Evolutionary conservation across 2,888 invertebrate genomes (phyloP).

Genomic region (Oligia strigilis): DNA sequence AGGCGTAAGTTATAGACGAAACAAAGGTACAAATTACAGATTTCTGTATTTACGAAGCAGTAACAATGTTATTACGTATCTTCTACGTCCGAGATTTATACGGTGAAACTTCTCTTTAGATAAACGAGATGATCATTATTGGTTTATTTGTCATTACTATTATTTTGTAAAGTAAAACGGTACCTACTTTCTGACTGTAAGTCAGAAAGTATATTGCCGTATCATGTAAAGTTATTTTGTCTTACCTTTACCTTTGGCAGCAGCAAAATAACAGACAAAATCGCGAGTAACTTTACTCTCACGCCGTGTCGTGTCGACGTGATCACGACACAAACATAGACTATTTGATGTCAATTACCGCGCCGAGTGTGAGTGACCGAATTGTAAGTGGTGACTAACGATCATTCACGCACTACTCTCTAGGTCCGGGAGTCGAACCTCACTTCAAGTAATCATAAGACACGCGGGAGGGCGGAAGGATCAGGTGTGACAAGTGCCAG

Average conservation of each 20-base stretch:
- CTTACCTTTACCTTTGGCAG: not conserved
- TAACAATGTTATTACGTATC: not conserved
- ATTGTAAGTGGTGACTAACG: slow-evolving; percentile 30
- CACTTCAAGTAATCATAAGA: slow-evolving; percentile 36
- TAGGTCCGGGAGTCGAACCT: slow-evolving; percentile 19
- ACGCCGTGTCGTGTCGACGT: slow-evolving; percentile 4
- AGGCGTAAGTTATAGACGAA: slow-evolving; percentile 4
- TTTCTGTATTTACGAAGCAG: not conserved
- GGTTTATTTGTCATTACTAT: not conserved
- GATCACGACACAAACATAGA: slow-evolving; percentile 43
- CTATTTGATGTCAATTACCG: slow-evolving; percentile 42
- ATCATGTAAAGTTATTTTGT: not conserved
- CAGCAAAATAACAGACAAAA: not conserved
- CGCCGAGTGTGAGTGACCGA: slow-evolving; percentile 15
- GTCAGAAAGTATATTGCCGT: not conserved
- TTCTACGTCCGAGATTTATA: not conserved
- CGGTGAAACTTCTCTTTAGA: not conserved
- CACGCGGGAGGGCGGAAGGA: not conserved
- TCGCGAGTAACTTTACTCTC: not conserved
- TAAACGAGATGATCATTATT: not conserved
- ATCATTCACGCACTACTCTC: slow-evolving; percentile 16
- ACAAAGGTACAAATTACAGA: not conserved
- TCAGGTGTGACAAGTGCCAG: not conserved
- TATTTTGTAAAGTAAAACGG: not conserved
- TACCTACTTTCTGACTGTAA: not conserved